phyloP scores from a whole-genome alignment of 1,140 invertebrate species.

The Apis dorsata region DNA sequence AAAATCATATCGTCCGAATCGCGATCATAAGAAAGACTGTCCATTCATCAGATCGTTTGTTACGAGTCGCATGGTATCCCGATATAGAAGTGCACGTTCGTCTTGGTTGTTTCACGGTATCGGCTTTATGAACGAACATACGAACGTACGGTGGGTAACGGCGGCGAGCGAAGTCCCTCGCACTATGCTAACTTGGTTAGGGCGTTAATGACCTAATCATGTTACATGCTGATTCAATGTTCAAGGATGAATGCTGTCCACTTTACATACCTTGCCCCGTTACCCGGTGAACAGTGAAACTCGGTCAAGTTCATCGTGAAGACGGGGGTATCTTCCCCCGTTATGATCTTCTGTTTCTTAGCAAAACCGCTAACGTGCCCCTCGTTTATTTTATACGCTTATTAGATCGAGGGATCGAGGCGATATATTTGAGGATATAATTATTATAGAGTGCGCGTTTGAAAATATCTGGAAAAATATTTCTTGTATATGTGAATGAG shows the following conservation, averaged over 20 bases:
- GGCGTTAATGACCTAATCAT: constrained; percentile 80
- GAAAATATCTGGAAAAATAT: no score
- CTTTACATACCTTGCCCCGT: constrained; percentile 79
- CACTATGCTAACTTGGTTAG: constrained; percentile 80
- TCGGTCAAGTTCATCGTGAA: constrained; percentile 78
- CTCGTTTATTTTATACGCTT: not conserved
- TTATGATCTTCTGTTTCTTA: constrained; percentile 35
- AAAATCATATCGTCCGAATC: no score
- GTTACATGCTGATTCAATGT: constrained; percentile 81
- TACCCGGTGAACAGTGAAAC: constrained; percentile 75
- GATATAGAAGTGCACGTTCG: constrained; percentile 17
- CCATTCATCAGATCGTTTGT: no score
- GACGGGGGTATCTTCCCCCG: constrained; percentile 32
- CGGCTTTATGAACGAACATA: constrained; percentile 73
- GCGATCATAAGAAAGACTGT: not conserved
- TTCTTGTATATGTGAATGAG: no score
- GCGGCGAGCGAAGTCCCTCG: constrained; percentile 77
- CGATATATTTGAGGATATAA: no score
- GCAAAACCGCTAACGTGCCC: not conserved
- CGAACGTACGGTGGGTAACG: constrained; percentile 71
- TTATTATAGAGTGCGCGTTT: no score
- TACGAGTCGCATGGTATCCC: not conserved
- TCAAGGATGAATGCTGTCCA: constrained; percentile 80
- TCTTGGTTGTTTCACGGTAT: constrained; percentile 55
- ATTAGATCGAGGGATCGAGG: no score